phyloP scores from a whole-genome alignment of 2,113 vertebrate species.

The Microcebus jonahi region DNA sequence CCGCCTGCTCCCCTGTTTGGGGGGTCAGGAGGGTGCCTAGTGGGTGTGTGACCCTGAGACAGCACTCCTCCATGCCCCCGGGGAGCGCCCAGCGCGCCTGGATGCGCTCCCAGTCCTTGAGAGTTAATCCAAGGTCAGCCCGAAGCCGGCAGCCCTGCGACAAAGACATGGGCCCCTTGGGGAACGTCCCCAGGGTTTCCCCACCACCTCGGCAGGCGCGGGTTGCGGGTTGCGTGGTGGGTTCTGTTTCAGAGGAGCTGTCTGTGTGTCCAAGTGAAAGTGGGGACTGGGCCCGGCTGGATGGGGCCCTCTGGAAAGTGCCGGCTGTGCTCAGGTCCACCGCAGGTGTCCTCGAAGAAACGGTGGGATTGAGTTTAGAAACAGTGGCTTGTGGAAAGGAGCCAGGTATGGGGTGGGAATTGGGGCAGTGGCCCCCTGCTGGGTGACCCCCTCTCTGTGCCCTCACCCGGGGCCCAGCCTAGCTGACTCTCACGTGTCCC shows the following conservation, averaged over 20 bases:
- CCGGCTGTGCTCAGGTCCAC: neutral
- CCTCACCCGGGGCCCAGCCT: neutral
- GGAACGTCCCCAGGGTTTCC: neutral
- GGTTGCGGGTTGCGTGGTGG: neutral
- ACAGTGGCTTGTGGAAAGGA: neutral
- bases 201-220: too few relatives aligned
- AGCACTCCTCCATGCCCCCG: neutral
- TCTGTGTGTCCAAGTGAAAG: neutral
- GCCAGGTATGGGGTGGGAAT: neutral
- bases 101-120: neutral
- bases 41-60: constrained; percentile 2
- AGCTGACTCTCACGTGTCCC: accelerated
- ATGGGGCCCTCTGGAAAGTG: neutral
- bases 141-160: neutral
- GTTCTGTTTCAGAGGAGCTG: neutral
- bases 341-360: neutral
- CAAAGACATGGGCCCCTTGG: neutral
- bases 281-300: neutral
- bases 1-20: neutral
- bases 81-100: neutral
- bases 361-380: neutral
- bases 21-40: neutral
- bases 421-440: accelerated
- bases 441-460: too few relatives aligned
- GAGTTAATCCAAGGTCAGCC: constrained; percentile 41